These are phyloP conservation scores for Ceuthmochares aereus DNA, from an alignment of 2,113 vertebrate species.

Conservation along the genomic window DNA sequence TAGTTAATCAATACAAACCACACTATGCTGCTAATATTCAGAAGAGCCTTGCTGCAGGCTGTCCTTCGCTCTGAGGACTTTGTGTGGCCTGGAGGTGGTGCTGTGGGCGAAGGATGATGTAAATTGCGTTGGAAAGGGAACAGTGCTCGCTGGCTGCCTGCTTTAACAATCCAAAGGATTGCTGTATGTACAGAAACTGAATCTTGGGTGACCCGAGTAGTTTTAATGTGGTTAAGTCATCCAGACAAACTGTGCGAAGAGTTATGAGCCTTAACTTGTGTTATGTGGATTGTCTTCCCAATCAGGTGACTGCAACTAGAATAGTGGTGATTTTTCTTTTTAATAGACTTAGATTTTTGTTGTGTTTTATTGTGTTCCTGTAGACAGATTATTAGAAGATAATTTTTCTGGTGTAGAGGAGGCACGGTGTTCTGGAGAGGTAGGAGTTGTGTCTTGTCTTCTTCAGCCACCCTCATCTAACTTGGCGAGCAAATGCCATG, in stretches of 20 bases:
- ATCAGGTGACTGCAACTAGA: not conserved
- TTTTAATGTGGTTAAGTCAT: not conserved
- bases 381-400: not conserved
- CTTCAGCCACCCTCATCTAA: not conserved
- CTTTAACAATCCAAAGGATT: not conserved
- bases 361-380: not conserved
- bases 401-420: not conserved
- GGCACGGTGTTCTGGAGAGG: not conserved
- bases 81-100: not conserved
- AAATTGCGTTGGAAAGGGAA: not conserved
- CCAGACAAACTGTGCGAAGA: not conserved
- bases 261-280: not conserved
- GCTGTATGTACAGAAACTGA: not conserved
- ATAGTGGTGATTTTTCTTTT: not conserved
- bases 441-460: fast-evolving
- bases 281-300: not conserved
- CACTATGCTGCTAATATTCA: not conserved
- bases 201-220: not conserved
- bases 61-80: too few relatives aligned
- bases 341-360: not conserved
- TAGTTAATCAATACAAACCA: slow-evolving; percentile 41
- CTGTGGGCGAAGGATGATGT: not conserved
- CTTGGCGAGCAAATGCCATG: not conserved
- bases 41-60: not conserved
- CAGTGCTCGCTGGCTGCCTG: not conserved